Evolutionary conservation across 2,113 vertebrate species (phyloP), one percentile per base, ranked within the genome.

Genomic region (Caranx ignobilis): DNA sequence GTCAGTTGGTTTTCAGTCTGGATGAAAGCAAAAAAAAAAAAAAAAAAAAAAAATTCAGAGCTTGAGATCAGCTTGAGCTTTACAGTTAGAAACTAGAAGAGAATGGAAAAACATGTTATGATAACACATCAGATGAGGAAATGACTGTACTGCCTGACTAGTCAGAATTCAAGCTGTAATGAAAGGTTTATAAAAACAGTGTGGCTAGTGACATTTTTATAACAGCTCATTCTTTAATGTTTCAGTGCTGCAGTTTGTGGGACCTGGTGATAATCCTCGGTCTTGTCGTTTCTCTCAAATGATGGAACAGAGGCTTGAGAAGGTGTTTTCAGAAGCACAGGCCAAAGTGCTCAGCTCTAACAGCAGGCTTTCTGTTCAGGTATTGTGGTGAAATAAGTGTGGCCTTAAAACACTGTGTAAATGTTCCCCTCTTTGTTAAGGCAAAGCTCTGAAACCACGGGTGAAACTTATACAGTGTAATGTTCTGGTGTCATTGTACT

Each of bases 171-270:
- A 11, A 21, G 12, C 26, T 39, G 41, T 9, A 12, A 18, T 15
- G 18, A 11, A 56, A 11, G 10, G 3, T 3, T 26, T 26, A 6
- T 5, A 41, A 41, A 41, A 41, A 41, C 7, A 11, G 2, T n/a
- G n/a, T 52, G 50, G 52, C 21, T 10, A 11, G n/a, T 54, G n/a
- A 21, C 11, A 56, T 31, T 31, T 56, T 56, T 31, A 56, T 55
- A 55, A 4, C 3, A 10, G 3, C 32, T 85, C 37, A 61, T 85
- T 39, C 43, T 82, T 83, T 79, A 21, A 5, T 86, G 62, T 77
- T 95, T 39, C 87, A 99, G 98, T 98, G 87, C 93, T 99, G 75
- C 96, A 98, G 93, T 99, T 99, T 91, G 97, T 99, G 90, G 96
- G 96, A 64, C 93, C 95, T 0, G 95, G 94, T 1, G 96, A 98